Evolutionary conservation across 23 tunicate genomes (phyloP).

Genomic region (Ciona savignyi): DNA sequence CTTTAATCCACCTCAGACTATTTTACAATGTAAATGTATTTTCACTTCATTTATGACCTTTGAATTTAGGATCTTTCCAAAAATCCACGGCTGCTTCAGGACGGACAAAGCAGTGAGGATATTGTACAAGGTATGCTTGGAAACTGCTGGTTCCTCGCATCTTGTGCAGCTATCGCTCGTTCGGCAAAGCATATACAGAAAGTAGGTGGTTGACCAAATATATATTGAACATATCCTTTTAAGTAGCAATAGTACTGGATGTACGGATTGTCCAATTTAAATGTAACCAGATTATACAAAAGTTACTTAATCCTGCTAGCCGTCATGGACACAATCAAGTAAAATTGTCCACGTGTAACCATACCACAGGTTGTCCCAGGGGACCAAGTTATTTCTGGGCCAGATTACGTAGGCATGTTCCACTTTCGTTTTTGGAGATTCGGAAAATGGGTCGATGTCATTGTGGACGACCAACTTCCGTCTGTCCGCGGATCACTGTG

Average conservation of each 20-base stretch:
- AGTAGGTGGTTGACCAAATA: constrained; percentile 12
- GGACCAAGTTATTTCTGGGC: constrained; percentile 48
- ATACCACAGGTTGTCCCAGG: constrained; percentile 52
- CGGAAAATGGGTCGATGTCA: constrained; percentile 87
- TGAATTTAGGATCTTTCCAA: constrained; percentile 54
- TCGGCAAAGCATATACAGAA: constrained; percentile 38
- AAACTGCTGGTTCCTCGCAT: constrained; percentile 89
- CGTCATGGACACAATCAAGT: background rate
- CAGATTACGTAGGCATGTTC: constrained; percentile 77
- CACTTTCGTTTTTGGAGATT: constrained; percentile 89
- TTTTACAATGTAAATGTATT: background rate
- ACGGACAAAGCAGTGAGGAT: constrained; percentile 57
- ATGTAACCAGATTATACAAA: no score
- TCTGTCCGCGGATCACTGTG: constrained; percentile 27
- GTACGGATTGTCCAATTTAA: no score
- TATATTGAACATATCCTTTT: no score
- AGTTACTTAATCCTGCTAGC: no score
- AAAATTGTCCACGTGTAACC: background rate
- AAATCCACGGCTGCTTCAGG: constrained; percentile 29
- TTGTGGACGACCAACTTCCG: constrained; percentile 76
- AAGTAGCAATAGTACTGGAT: no score
- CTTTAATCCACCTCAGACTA: background rate
- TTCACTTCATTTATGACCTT: no score
- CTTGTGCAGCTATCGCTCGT: constrained; percentile 66
- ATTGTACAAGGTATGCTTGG: constrained; percentile 78